Evolutionary conservation across 1,140 invertebrate species (phyloP), one percentile per base, ranked within the genome.

Genomic region (Apis mellifera): DNA sequence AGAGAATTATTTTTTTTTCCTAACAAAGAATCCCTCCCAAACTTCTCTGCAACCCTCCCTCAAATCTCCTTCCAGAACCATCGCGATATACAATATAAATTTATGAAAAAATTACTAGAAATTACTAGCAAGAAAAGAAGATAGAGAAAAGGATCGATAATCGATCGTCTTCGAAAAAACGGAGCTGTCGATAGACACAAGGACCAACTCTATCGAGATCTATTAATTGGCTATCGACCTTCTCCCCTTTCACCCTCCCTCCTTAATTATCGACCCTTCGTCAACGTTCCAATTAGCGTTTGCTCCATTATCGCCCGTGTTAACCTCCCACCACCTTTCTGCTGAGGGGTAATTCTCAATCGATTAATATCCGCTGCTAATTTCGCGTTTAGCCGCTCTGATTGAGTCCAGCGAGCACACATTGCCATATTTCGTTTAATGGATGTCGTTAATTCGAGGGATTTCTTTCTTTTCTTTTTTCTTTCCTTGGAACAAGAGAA

Each of bases 271-370:
- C 82, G 48, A 15, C 12, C 8, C 42, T 82, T 66, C 71, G 60
- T 78, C 77, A 81, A 86, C 72, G 57, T 55, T 87, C 85, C 85
- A 87, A 87, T 87, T 87, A 87, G 87, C 76, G 59, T 42, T 42
- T 64, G 82, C 50, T 84, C 82, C 77, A 86, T 87, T 87, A 87
- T 78, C 82, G 42, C 62, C 32, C 42, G 42, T 32, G 17, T 59
- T 23, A 26, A 42, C 32, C 26, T 19, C 54, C n/a, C 59, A 32
- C 52, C 50, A 26, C 11, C 26, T 26, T 42, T 0, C 9, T 7
- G 15, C 19, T 23, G 2, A 13, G 21, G 0, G 21, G 0, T 23
- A 72, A 83, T 66, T 60, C 52, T 23, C 60, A 62, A 42, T 52
- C 71, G 70, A 82, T 86, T 86, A 86, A 86, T 86, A 71, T 55